Evolutionary conservation across 2,113 vertebrate species (phyloP).

Genomic region (Pelvicachromis taeniatus): DNA sequence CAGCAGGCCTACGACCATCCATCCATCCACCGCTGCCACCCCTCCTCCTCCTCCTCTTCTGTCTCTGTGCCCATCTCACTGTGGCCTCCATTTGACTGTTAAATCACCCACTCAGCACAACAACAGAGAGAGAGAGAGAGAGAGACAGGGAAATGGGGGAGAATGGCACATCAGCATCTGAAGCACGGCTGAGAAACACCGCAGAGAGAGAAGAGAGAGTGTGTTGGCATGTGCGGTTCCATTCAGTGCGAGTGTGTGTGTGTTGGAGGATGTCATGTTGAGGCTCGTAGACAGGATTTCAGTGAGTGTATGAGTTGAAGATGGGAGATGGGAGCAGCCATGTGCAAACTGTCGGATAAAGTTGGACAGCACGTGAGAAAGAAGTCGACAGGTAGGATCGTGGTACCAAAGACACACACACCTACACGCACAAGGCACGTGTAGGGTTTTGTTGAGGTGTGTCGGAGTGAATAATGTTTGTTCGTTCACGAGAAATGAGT

Average conservation of each 20-base stretch:
- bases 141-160: neutral
- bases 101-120: conserved; percentile 72
- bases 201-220: neutral
- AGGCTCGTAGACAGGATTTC: neutral
- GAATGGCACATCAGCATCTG: conserved; percentile 28
- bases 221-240: neutral
- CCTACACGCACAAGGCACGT: neutral
- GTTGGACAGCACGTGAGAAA: conserved; percentile 66
- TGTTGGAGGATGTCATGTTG: neutral
- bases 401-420: neutral
- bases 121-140: conserved; percentile 1
- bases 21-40: neutral
- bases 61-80: conserved; percentile 34
- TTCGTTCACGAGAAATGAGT: neutral
- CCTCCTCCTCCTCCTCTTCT: neutral
- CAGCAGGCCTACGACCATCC: conserved; percentile 30
- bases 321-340: conserved; percentile 72
- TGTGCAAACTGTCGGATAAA: conserved; percentile 76
- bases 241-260: neutral
- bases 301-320: neutral
- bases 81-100: conserved; percentile 73
- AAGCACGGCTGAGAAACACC: neutral
- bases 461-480: neutral
- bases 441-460: neutral
- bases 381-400: conserved; percentile 64